These are phyloP conservation scores for Amphilophus citrinellus DNA, from an alignment of 2,113 vertebrate genomes.

Conservation along the genomic window DNA sequence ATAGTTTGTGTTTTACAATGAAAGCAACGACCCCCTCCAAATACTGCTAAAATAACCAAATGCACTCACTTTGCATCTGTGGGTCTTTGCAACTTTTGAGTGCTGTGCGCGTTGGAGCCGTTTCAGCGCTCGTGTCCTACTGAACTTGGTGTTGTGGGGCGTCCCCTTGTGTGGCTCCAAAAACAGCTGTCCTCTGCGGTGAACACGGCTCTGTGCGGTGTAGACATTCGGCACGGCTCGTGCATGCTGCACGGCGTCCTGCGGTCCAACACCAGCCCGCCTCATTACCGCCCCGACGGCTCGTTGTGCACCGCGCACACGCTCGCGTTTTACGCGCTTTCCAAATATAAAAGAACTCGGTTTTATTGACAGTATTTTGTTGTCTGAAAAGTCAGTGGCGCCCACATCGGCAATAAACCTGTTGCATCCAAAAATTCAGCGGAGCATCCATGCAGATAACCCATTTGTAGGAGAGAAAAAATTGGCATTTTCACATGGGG, in stretches of 20 bases:
- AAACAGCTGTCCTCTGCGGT: conserved; percentile 63
- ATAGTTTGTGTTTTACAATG: neutral
- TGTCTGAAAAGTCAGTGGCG: neutral
- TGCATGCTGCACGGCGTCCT: conserved; percentile 67
- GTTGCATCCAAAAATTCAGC: neutral
- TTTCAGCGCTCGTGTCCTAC: neutral
- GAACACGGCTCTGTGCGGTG: conserved; percentile 56
- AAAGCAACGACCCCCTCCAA: neutral
- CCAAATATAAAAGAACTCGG: neutral
- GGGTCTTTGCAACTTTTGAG: neutral
- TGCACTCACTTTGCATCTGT: neutral
- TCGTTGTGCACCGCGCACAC: conserved; percentile 30
- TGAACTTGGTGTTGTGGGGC: conserved; percentile 34
- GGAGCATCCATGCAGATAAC: neutral
- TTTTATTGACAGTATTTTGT: neutral
- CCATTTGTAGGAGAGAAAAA: fast-evolving
- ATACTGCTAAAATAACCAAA: neutral
- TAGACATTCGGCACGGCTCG: conserved; percentile 59
- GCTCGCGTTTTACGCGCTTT: conserved; percentile 34
- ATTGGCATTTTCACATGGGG: neutral
- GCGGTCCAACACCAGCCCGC: conserved; percentile 60
- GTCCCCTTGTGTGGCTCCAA: conserved; percentile 30
- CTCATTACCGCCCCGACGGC: conserved; percentile 50
- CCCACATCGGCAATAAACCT: conserved; percentile 9
- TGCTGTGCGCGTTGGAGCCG: neutral